Percentiles rank a stretch among this genome's conserved stretches.
These are phyloP conservation scores for Kryphioiulus occultus DNA, from an alignment of 2,888 invertebrate species.

Conservation along the genomic window DNA sequence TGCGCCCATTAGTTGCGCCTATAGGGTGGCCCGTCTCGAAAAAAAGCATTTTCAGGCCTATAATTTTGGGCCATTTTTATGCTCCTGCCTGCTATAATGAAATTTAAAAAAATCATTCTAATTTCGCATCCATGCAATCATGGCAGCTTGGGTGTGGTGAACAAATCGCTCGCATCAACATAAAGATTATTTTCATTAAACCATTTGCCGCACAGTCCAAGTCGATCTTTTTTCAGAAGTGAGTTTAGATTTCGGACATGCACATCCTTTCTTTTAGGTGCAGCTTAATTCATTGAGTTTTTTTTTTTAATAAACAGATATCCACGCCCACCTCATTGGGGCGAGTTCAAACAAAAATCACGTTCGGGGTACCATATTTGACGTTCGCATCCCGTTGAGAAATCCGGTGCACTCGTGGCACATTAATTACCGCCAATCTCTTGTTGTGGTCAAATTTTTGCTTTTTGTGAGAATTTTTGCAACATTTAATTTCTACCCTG, in stretches of 20 bases:
- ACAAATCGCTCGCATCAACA: neutral
- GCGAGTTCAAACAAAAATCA: neutral
- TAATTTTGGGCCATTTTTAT: constrained; percentile 4
- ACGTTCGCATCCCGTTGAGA: neutral
- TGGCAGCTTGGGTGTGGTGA: constrained; percentile 27
- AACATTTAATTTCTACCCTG: neutral
- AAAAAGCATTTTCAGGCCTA: constrained; percentile 13
- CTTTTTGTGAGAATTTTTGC: neutral
- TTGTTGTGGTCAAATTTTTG: neutral
- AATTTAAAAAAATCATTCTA: constrained; percentile 3
- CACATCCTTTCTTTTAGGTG: neutral
- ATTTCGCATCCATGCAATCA: constrained; percentile 22
- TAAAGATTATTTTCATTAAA: neutral
- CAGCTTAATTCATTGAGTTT: neutral
- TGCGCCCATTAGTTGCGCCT: constrained; percentile 27
- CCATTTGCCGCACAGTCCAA: neutral
- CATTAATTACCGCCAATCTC: neutral
- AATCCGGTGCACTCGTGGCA: neutral
- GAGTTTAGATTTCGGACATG: neutral
- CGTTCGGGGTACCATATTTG: neutral
- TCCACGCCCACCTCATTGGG: neutral
- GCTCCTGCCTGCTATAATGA: neutral
- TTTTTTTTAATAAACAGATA: neutral
- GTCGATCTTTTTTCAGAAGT: neutral
- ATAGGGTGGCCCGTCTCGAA: neutral